Evolutionary conservation across 2,113 vertebrate species (phyloP).

Genomic region (Paralichthys olivaceus): DNA sequence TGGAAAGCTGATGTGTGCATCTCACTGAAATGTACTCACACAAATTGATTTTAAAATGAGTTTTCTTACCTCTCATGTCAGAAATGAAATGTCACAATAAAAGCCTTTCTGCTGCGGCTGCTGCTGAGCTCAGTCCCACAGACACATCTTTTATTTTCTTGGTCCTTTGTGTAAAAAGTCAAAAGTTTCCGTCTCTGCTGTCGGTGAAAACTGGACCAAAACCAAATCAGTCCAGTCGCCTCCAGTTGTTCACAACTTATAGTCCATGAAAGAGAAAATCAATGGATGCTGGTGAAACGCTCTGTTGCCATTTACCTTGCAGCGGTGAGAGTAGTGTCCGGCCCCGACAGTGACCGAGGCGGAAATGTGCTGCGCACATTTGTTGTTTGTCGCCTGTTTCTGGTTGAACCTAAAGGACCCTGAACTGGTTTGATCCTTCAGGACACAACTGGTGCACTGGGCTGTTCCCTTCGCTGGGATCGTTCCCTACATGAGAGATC

Average conservation of each 20-base stretch:
- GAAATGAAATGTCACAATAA: constrained; percentile 39
- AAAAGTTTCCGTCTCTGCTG: neutral
- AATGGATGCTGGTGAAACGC: constrained; percentile 69
- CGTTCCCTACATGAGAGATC: neutral
- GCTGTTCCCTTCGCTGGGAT: neutral
- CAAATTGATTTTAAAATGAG: constrained; percentile 1
- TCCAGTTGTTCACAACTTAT: constrained; percentile 60
- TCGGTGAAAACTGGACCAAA: constrained; percentile 26
- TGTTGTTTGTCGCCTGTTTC: neutral
- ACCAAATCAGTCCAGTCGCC: constrained; percentile 26
- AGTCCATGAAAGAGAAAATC: constrained; percentile 14
- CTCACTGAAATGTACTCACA: neutral
- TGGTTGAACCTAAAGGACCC: constrained; percentile 39
- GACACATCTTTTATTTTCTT: constrained; percentile 16
- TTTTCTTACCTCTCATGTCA: constrained; percentile 70
- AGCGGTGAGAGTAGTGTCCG: constrained; percentile 47
- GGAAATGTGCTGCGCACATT: constrained; percentile 17
- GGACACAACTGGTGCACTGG: constrained; percentile 21
- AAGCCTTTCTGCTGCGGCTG: neutral
- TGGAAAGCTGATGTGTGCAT: neutral
- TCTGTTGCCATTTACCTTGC: constrained; percentile 70
- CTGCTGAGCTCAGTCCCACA: neutral
- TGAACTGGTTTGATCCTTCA: constrained; percentile 27
- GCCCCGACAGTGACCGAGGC: constrained; percentile 38
- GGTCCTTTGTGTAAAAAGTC: neutral